These are phyloP conservation scores for Pangasius djambal DNA, from an alignment of 2,797 vertebrate genomes.

Conservation along the genomic window DNA sequence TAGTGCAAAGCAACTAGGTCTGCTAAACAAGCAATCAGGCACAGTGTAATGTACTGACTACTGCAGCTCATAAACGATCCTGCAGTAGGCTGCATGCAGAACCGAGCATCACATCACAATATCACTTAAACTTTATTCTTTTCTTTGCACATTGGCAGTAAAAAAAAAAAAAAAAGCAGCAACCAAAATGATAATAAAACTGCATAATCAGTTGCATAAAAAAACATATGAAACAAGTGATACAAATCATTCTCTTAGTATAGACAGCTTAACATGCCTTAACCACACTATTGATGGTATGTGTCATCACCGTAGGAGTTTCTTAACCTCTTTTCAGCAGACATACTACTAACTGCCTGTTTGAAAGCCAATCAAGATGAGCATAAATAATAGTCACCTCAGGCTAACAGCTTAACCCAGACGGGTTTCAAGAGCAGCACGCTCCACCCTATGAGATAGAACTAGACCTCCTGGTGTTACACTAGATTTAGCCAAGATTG, in stretches of 20 bases:
- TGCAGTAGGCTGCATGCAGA: neutral
- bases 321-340: conserved; percentile 33
- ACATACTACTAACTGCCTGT: conserved; percentile 38
- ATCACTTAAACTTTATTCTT: neutral
- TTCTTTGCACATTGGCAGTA: neutral
- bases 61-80: conserved; percentile 3
- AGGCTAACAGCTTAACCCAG: conserved; percentile 38
- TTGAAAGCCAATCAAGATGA: conserved; percentile 39
- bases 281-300: neutral
- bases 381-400: conserved; percentile 44
- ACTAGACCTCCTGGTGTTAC: conserved; percentile 27
- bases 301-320: conserved; percentile 1
- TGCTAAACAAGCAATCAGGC: conserved; percentile 14
- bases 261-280: neutral
- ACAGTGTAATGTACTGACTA: conserved; percentile 17
- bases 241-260: neutral
- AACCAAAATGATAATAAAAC: neutral
- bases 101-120: neutral
- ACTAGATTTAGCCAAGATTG: conserved; percentile 31
- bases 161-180: neutral
- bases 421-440: conserved; percentile 15
- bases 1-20: neutral
- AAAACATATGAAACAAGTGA: neutral
- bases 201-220: neutral
- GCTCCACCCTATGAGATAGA: conserved; percentile 29